A percentile compares a stretch with the other conserved stretches of the same genome.
Evolutionary conservation across 2,888 invertebrate genomes (phyloP).

Genomic region (Phengaris arion): DNA sequence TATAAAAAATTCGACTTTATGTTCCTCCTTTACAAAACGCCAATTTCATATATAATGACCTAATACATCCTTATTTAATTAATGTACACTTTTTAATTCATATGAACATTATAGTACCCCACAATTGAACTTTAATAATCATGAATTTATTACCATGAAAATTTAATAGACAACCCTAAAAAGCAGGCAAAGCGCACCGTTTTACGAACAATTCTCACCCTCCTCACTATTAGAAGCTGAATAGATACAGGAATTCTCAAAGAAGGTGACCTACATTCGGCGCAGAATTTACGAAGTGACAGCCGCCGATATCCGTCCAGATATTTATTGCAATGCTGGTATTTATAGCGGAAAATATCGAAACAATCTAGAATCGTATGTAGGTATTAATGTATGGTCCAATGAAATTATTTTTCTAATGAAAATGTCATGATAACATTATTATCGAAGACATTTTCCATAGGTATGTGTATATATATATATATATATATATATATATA

Average conservation of each 20-base stretch:
- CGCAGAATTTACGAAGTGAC: constrained; percentile 16
- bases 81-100: too few species aligned
- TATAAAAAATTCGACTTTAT: too few species aligned
- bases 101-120: too few species aligned
- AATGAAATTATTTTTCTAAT: not conserved
- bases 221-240: constrained; percentile 13
- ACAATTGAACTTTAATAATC: not conserved
- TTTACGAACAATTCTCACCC: constrained; percentile 21
- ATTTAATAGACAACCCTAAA: not conserved
- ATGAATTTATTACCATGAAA: not conserved
- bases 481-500: too few species aligned
- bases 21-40: too few species aligned
- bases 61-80: too few species aligned
- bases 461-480: too few species aligned
- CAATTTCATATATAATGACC: too few species aligned
- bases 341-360: constrained; percentile 15
- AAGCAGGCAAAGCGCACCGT: not conserved
- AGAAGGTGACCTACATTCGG: constrained; percentile 24
- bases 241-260: constrained; percentile 18
- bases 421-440: not conserved
- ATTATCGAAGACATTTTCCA: too few species aligned
- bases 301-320: constrained; percentile 10
- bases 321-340: constrained; percentile 21
- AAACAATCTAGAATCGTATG: not conserved
- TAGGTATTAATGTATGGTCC: not conserved